Evolutionary conservation across 1,140 invertebrate species (phyloP), one percentile per base, ranked within the genome.

Genomic region (Danaus plexippus): DNA sequence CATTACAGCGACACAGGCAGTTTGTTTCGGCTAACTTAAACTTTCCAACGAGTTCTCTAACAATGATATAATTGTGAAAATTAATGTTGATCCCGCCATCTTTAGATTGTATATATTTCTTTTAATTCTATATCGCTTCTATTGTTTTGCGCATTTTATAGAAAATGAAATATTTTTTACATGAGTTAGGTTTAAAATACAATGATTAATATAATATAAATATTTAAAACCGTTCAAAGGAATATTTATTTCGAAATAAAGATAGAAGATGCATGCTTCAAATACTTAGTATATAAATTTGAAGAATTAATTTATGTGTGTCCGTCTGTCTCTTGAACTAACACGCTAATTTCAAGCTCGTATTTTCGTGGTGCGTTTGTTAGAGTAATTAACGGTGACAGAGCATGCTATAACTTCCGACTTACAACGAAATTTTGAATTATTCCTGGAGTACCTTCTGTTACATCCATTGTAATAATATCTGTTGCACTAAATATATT

Each of bases 21-120:
- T 76, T 72, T 72, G 63, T 78, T 75, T 71, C 59, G 55, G 63
- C 65, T 71, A 64, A 78, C 67, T 74, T 73, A 61, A 77, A 80
- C 71, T 80, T 83, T 64, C 58, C 46, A n/a, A 62, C 45, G 61
- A 72, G 64, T 59, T 49, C 47, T 54, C 43, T 50, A 52, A 64
- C 45, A 62, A 52, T 55, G 45, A 52, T 67, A 59, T 42, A 54
- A 47, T 61, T 58, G 54, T 46, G 45, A 18, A 18, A 47, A 61
- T 60, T 64, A 66, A 61, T 59, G 54, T 57, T 66, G 52, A 52
- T 58, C 49, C 40, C 44, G 32, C 11, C 11, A 11, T 32, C 46
- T 40, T 43, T 54, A 9, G 32, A 47, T 45, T 54, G 22, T 54
- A 42, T 45, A 11, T 44, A 43, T 53, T n/a, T 53, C 22, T 53